Conservation (phyloP, 2,797 vertebrate species). For the Sus cebifrons region DNA sequence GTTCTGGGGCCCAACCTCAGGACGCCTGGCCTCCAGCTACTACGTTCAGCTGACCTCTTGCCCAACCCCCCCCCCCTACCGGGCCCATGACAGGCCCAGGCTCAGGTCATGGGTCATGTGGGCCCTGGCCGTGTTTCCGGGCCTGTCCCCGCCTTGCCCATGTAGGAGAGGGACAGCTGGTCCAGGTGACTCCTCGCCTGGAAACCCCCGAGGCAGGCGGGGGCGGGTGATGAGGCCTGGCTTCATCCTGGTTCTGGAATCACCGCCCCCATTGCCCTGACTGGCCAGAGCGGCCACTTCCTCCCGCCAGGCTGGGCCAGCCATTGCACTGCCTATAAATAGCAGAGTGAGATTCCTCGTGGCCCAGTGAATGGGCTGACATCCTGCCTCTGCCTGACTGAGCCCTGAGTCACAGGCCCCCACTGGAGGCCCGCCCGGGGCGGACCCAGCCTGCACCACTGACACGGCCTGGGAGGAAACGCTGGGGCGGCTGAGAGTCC, state of each 20-base stretch:
- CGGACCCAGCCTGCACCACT: slow-evolving; percentile 83
- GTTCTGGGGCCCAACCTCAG: neutral
- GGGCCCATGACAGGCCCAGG: neutral
- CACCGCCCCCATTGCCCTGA: neutral
- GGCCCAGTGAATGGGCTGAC: slow-evolving; percentile 96
- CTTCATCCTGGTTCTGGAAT: neutral
- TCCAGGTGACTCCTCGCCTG: neutral
- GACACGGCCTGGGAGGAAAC: slow-evolving; percentile 90
- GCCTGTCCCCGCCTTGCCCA: neutral
- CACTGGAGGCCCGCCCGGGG: slow-evolving; percentile 65
- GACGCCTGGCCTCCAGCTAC: neutral
- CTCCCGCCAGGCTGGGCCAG: slow-evolving; percentile 72
- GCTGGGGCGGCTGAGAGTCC: slow-evolving; percentile 88
- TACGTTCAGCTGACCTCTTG: neutral
- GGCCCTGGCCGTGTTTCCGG: neutral
- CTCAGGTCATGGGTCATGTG: neutral
- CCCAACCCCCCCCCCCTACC: neutral
- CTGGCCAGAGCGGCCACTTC: slow-evolving; percentile 1
- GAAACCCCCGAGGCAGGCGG: neutral
- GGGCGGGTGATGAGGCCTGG: neutral
- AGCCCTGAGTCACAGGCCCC: slow-evolving; percentile 94
- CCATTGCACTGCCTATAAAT: slow-evolving; percentile 93
- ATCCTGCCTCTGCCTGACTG: slow-evolving; percentile 91
- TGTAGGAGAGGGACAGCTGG: neutral
- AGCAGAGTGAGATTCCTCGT: slow-evolving; percentile 96